Evolutionary conservation across 2,113 vertebrate species (phyloP), one percentile per base, ranked within the genome.

Genomic region (Rhagologus leucostigma): DNA sequence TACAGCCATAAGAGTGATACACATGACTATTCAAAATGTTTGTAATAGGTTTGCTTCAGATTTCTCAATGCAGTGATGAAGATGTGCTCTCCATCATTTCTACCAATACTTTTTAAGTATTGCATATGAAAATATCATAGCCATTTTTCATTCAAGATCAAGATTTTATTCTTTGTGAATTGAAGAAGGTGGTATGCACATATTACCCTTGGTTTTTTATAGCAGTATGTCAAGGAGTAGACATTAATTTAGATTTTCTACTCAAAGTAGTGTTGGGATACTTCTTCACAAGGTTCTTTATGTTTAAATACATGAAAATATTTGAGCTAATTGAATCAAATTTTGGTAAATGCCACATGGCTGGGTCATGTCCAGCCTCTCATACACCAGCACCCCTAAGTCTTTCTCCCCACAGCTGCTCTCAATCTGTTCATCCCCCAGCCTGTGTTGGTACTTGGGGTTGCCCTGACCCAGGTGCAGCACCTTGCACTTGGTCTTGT

Each of bases 381-480:
- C 37, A 33, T 3, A 22, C 29, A 29, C 4, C 14, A 42, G 26
- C 16, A 27, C 5, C 10, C 20, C 11, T 21, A 52, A 59, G 20
- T 24, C 7, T 9, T 42, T 24, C 37, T 59, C 33, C 2, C 2
- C 27, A 46, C 13, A 4, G 68, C 23, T 52, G 37, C 27, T 74
- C 27, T 59, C 3, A 1, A 13, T n/a, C 52, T 59, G 6, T 24
- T 46, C 19, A 39, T 74, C 6, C 14, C 10, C 10, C 37, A n/a
- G 52, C 10, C 52, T 59, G 12, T 23, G 10, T 0, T 23, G 13
- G 3, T n/a, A 30, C 7, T 2, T 2, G 19, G 13, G 3, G 1
- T 13, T 89, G 37, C 13, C 19, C 37, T 1, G 2, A 13, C 22
- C 29, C 52, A 29, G 27, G 3, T 33, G 33, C 19, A 81, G 22